A percentile compares a stretch with the other conserved stretches of the same genome.
Evolutionary conservation across 1,140 invertebrate species (phyloP).

Genomic region (Rhopalosiphum padi): DNA sequence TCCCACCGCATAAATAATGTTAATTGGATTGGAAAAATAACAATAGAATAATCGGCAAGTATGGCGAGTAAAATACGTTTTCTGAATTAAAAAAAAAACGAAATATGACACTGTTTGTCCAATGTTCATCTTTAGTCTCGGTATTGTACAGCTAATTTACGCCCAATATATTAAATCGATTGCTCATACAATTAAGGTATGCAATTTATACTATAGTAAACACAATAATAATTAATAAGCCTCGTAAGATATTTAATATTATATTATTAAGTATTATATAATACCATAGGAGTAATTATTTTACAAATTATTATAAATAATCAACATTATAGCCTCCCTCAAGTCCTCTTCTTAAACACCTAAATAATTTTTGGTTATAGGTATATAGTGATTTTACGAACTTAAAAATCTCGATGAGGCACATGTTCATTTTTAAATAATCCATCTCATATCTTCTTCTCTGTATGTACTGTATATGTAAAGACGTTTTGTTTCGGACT

Average conservation of each 20-base stretch:
- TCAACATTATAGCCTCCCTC: neutral
- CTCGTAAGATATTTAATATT: neutral
- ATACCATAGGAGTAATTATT: too few species aligned
- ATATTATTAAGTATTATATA: neutral
- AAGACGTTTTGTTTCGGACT: neutral
- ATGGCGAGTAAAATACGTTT: neutral
- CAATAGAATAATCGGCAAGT: neutral
- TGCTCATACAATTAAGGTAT: neutral
- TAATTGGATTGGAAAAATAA: slow-evolving; percentile 19
- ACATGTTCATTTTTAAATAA: neutral
- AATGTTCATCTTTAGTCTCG: neutral
- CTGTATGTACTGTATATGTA: neutral
- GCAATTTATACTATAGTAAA: neutral
- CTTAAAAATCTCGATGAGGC: neutral
- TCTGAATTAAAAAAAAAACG: neutral
- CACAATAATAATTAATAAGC: neutral
- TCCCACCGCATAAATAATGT: neutral
- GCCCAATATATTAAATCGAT: neutral
- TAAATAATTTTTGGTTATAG: neutral
- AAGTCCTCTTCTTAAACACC: neutral
- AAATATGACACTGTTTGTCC: neutral
- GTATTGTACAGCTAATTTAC: neutral
- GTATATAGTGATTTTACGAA: neutral
- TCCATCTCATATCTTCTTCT: neutral
- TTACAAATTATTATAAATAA: neutral